phyloP scores from a whole-genome alignment of 2,113 vertebrate genomes.

The Cacatua alba region DNA sequence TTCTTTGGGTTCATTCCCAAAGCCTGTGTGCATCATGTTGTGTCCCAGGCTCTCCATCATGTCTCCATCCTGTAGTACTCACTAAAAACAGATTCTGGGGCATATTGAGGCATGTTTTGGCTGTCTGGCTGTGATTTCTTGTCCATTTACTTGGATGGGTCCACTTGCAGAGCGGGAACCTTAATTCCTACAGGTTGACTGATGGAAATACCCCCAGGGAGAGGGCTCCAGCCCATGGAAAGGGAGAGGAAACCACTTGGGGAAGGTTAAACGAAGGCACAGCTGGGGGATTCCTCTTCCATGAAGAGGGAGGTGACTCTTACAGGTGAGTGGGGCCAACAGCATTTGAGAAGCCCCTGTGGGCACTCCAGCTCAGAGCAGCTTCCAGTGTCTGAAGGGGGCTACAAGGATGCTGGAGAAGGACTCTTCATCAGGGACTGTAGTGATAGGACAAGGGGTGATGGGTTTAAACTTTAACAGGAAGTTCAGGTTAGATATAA shows the following conservation, averaged over 20 bases:
- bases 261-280: neutral
- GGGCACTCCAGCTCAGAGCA: no score
- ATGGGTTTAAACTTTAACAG: no score
- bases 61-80: neutral
- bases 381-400: no score
- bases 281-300: no score
- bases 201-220: neutral
- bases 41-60: no score
- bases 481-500: no score
- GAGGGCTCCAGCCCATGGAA: neutral
- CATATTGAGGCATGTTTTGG: accelerated
- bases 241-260: accelerated
- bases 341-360: no score
- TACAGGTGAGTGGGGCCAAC: no score
- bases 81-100: neutral
- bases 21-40: accelerated
- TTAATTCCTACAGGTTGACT: neutral
- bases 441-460: no score
- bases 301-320: no score
- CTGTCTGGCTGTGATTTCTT: neutral
- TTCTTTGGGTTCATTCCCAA: neutral
- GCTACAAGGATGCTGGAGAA: no score
- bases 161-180: accelerated
- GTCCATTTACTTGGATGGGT: neutral
- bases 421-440: no score